Evolutionary conservation across 2,888 invertebrate species (phyloP).

Genomic region (Villa cingulata): DNA sequence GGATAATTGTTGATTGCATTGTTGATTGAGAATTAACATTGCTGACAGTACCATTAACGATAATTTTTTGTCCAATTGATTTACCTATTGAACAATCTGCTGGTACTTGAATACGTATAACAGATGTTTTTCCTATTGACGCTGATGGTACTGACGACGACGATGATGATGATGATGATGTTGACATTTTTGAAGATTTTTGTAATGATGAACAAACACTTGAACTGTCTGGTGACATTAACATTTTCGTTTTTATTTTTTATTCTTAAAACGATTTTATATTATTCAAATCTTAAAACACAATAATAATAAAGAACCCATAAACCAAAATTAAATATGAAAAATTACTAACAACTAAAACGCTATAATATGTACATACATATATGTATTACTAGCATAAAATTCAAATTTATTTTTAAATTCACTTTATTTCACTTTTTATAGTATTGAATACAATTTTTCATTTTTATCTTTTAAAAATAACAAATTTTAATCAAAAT

Average conservation of each 20-base stretch:
- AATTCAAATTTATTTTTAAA: too few species aligned
- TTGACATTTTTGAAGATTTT: slow-evolving; percentile 12
- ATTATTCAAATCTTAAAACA: too few species aligned
- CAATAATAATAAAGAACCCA: too few species aligned
- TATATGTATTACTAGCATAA: too few species aligned
- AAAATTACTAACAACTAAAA: too few species aligned
- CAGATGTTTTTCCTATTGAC: neutral
- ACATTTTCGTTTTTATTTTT: slow-evolving; percentile 29
- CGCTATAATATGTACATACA: too few species aligned
- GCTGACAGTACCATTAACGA: neutral
- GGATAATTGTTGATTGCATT: neutral
- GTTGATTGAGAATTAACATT: neutral
- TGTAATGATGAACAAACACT: slow-evolving; percentile 26
- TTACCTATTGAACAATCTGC: slow-evolving; percentile 3
- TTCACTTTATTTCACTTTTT: too few species aligned
- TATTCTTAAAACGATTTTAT: too few species aligned
- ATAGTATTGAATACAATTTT: too few species aligned
- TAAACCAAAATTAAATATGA: too few species aligned
- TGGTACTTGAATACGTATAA: slow-evolving; percentile 5
- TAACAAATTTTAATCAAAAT: too few species aligned
- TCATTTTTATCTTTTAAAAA: too few species aligned
- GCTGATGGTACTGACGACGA: neutral
- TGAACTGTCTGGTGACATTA: slow-evolving; percentile 37
- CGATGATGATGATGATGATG: slow-evolving; percentile 17
- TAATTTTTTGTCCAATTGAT: neutral